Evolutionary conservation across 2,888 invertebrate species (phyloP), one percentile per base, ranked within the genome.

Genomic region (Notodonta dromedarius): DNA sequence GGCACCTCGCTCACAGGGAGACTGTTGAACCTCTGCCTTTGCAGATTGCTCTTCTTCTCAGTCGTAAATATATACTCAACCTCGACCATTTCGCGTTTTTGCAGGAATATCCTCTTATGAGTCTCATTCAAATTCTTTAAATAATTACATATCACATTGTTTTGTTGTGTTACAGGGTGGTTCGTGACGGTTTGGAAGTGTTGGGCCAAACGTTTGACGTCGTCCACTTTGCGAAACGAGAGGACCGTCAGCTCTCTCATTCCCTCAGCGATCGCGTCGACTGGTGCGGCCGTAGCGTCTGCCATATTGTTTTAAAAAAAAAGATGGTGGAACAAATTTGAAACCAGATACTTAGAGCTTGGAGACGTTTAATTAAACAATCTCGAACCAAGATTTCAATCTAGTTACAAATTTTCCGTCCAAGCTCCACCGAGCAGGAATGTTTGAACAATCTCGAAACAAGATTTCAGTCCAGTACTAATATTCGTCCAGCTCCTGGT

Each of bases 1-100:
- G 93, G 92, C 58, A 93, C 92, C 68, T 93, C 93, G 67, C 89
- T 90, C 0, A 93, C 88, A 5, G 92, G 93, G 14, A 93, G 77
- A 67, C 93, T 93, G 69, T 93, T 93, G 62, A 93, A 93, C 4
- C 93, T 79, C 68, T 93, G 93, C 32, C 93, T 67, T 39, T 93
- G 93, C 9, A 93, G 64, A 59, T 84, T 88, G 67, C 90, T 91
- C 56, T 92, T 93, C 71, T 93, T 93, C 65, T 92, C 93, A 4
- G 93, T 93, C 0, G 93, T 91, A 67, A 92, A 91, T 44, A 93
- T 92, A 66, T 92, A 93, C 67, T 93, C 93, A 0, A 93, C 93
- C 62, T 92, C 90, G 0, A 91, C 88, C 4, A 78, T 78, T 1
- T 93, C 93, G 4, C 92, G 84, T 64, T 85, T 87, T 64, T 86